phyloP scores from a whole-genome alignment of 2,888 invertebrate species.

The Trimorus sp. region DNA sequence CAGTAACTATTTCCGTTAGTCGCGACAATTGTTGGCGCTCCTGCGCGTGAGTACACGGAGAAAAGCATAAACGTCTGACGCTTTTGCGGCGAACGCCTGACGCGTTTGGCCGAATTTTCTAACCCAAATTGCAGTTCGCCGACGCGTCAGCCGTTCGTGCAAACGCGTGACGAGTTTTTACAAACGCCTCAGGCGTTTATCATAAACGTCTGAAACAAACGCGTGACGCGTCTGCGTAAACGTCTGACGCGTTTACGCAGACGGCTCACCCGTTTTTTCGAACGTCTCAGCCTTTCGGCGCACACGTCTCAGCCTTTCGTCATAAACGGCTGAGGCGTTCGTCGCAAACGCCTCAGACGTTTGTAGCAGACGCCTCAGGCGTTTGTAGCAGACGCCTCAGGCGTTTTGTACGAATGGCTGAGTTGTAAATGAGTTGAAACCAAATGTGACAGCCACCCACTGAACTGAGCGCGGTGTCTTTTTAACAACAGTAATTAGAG shows the following conservation, averaged over 20 bases:
- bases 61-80: too few species aligned
- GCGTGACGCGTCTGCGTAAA: conserved; percentile 2
- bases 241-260: background rate
- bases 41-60: too few species aligned
- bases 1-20: too few species aligned
- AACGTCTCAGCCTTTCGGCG: background rate
- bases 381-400: background rate
- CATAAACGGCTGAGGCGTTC: background rate
- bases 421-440: background rate
- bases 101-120: too few species aligned
- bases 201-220: background rate
- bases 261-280: background rate
- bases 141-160: background rate
- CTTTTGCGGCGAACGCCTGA: too few species aligned
- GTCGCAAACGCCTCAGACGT: background rate
- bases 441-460: background rate
- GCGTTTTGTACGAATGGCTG: background rate
- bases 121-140: background rate
- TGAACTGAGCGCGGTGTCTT: too few species aligned
- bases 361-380: background rate
- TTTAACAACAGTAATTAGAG: too few species aligned
- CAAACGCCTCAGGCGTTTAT: background rate
- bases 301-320: background rate
- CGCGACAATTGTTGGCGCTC: too few species aligned
- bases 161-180: background rate